Base-by-base conservation (phyloP, 2,113 vertebrate genomes). In the Pleuronectes platessa region DNA sequence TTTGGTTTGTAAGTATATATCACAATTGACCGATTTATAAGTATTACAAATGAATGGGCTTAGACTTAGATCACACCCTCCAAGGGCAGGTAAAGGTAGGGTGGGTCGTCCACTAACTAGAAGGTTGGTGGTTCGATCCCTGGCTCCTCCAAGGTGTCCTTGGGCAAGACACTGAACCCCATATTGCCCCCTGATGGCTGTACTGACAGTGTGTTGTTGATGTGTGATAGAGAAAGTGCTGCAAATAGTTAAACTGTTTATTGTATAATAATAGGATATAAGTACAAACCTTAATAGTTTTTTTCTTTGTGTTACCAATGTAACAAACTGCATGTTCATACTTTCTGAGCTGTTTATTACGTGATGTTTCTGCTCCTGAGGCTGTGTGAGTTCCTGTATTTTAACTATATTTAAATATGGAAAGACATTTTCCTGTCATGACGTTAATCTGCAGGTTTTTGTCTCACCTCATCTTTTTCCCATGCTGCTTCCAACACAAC, bases 371-470 rank as follows among this genome's bases (percentile, higher is more conserved):
- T 51, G 10, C 37, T 54, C 26, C 45, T 15, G 20, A 73, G 24
- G 13, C 24, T n/a, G 47, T 42, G 51, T 37, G 23, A 65, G 20
- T 31, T 64, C 14, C 26, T 61, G 1, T 20, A 18, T 35, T 62
- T 58, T 17, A 70, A 65, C 18, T 47, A 2, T 45, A 59, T 67
- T 64, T 37, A 61, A 69, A 49, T 61, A 12, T 45, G 23, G 47
- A 51, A 51, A 18, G 7, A 47, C 24, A 56, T 42, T 23, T 49
- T 56, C 27, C 65, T 45, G 17, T 31, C 27, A n/a, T 61, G 60
- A 47, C 11, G 69, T 74, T 55, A 76, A 60, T 79, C 23, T 68
- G 61, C 69, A 78, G 61, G 47, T 83, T 83, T 81, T 53, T 74
- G 61, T 77, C 68, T 74, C 24, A 63, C 72, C 47, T 17, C 6